Evolutionary conservation across 2,888 invertebrate species (phyloP), one percentile per base, ranked within the genome.

Genomic region (Diplazon laetatorius): DNA sequence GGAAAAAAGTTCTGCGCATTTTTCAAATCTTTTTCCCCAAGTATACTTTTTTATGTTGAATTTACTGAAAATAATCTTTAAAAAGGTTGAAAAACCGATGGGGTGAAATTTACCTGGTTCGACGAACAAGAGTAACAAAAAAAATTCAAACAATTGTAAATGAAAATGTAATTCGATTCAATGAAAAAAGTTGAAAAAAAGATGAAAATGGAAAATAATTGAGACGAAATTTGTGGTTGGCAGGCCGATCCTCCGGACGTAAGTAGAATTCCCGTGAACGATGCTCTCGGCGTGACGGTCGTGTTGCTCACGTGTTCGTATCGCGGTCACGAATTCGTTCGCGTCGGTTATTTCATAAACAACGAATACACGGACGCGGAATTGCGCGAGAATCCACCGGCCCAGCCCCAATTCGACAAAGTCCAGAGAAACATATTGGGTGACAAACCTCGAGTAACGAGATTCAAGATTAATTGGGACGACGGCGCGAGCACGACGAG

Each of bases 291-390:
- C 12, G 99, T 99, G 0, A 99, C 99, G 0, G 99, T 99, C 0
- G 97, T 99, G 0, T 92, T 99, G 14, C 92, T 99, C 60, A 98
- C 98, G 1, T 99, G 99, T 91, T 97, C 97, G 0, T 99, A 99
- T 89, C 93, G 96, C 83, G 90, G 90, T 35, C 98, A 96, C 89
- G 99, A 99, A 91, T 99, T 99, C 91, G 98, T 99, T 1, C 93
- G 99, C 77, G 98, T 99, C 1, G 99, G 99, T 1, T 99, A 99
- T 91, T 99, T 99, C 89, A 99, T 99, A 73, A 99, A 99, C 89
- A 99, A 99, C 88, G 99, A 99, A 89, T 99, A 99, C 89, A 94
- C 93, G 3, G 98, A 99, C 86, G 96, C 96, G 0, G 99, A 99
- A 88, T 92, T 99, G 83, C 94, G 96, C 62, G 99, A 99, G 90